Evolutionary conservation across 2,888 invertebrate genomes (phyloP).

Genomic region (Idaea aversata): DNA sequence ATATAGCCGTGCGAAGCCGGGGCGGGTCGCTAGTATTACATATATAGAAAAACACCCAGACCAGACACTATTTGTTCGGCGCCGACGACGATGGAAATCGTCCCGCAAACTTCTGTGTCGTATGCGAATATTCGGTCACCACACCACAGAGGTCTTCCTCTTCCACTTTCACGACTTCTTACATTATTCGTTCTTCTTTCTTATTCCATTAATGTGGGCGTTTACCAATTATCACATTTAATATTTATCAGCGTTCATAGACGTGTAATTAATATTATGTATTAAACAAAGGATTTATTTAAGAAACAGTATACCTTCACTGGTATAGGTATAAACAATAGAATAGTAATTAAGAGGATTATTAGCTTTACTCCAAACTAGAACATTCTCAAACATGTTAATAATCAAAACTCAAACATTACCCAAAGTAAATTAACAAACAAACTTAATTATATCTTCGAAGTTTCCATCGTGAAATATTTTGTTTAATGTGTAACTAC

Average conservation of each 20-base stretch:
- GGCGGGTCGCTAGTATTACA: too few relatives aligned
- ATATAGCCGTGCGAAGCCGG: too few relatives aligned
- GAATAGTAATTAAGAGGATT: slow-evolving; percentile 2
- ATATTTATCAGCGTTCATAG: background rate
- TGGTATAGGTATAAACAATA: background rate
- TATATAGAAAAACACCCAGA: too few relatives aligned
- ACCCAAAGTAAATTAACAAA: slow-evolving; percentile 71
- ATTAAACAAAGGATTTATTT: background rate
- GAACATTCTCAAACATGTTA: slow-evolving; percentile 32
- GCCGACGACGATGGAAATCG: too few relatives aligned
- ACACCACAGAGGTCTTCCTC: too few relatives aligned
- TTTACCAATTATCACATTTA: background rate
- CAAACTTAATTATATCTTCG: slow-evolving; percentile 68
- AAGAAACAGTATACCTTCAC: background rate
- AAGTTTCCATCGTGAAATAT: slow-evolving; percentile 51
- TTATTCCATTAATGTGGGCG: background rate
- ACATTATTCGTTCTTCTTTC: too few relatives aligned
- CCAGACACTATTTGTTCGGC: too few relatives aligned
- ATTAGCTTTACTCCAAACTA: slow-evolving; percentile 4
- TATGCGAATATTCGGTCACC: too few relatives aligned
- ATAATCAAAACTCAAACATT: slow-evolving; percentile 70
- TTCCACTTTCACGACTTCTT: too few relatives aligned
- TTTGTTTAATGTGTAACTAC: slow-evolving; percentile 61
- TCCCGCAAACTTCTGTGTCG: too few relatives aligned
- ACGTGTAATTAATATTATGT: background rate